A percentile compares a stretch with the other conserved stretches of the same genome.
Evolutionary conservation across 2,797 vertebrate genomes (phyloP).

Genomic region (Okamejei kenojei): DNA sequence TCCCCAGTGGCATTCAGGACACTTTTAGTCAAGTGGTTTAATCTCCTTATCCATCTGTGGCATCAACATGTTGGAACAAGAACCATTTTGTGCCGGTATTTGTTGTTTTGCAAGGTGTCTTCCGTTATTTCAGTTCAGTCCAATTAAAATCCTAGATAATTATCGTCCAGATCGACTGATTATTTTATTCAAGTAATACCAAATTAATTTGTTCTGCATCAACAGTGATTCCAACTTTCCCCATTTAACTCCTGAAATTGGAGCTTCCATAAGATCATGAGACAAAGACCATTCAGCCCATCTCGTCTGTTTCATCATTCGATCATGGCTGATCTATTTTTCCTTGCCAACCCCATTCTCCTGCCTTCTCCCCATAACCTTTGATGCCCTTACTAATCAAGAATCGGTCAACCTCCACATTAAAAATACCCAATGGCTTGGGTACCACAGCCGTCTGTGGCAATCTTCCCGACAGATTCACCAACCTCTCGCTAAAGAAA

Average conservation of each 20-base stretch:
- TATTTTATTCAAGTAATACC: conserved; percentile 4
- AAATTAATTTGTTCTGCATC: not conserved
- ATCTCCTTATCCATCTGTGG: not conserved
- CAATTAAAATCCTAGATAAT: not conserved
- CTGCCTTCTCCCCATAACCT: too few relatives aligned
- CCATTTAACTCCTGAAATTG: not conserved
- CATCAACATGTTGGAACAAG: not conserved
- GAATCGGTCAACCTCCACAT: too few relatives aligned
- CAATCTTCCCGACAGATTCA: too few relatives aligned
- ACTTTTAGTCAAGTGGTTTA: not conserved
- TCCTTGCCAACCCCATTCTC: too few relatives aligned
- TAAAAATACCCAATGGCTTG: too few relatives aligned
- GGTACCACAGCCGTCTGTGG: too few relatives aligned
- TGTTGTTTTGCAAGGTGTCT: not conserved
- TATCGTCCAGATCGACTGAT: not conserved
- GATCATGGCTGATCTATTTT: too few relatives aligned
- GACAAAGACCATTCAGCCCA: too few relatives aligned
- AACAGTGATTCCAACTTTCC: not conserved
- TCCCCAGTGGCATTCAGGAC: not conserved
- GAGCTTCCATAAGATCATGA: not conserved
- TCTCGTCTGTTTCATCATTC: too few relatives aligned
- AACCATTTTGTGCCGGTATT: not conserved
- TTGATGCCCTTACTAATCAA: too few relatives aligned
- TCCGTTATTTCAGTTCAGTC: not conserved
- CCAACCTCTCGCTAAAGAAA: too few relatives aligned